Base-by-base conservation (phyloP, 1,140 invertebrate species). In the Phocides pigmalion region DNA sequence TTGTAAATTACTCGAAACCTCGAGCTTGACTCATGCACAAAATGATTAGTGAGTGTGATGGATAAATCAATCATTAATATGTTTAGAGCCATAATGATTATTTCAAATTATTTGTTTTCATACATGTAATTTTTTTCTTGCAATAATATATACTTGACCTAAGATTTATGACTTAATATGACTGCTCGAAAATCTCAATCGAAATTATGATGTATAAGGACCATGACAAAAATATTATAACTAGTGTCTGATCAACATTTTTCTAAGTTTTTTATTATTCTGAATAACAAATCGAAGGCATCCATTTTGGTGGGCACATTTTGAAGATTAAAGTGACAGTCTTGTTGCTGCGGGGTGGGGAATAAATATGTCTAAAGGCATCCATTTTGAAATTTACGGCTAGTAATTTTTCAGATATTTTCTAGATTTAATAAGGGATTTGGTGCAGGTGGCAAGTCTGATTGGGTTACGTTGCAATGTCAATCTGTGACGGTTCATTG, bases 201-300 rank as follows among this genome's bases (percentile, higher is more conserved):
- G 51, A 80, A 81, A 79, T 82, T 79, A 79, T 81, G 76, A 81
- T 78, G 66, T 81, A 71, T 63, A 81, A 70, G 75, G 79, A 85
- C 84, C 85, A 88, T 87, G 83, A 88, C 82, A 78, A 76, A 70
- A 32, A 79, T 79, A 64, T 71, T 46, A 72, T 63, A 76, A 20
- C 78, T 70, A 74, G 68, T 76, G 58, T 61, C 56, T 82, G 84
- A 89, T 89, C 86, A 87, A 86, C 86, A 87, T 87, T 89, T 89
- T 86, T 79, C 74, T 72, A 77, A 73, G 69, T 81, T 82, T 76
- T 79, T 69, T 78, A 76, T 71, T 74, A 74, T 75, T 69, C 75
- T 72, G 66, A 70, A 53, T 20, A 39, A 53, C 39, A 3, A 22
- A 50, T 16, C 4, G 12, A 49, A 61, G 17, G 44, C 79, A 76